A percentile compares a stretch with the other conserved stretches of the same genome.
Conservation (phyloP, 1,140 invertebrate genomes). For the Drosophila ohnishii region DNA sequence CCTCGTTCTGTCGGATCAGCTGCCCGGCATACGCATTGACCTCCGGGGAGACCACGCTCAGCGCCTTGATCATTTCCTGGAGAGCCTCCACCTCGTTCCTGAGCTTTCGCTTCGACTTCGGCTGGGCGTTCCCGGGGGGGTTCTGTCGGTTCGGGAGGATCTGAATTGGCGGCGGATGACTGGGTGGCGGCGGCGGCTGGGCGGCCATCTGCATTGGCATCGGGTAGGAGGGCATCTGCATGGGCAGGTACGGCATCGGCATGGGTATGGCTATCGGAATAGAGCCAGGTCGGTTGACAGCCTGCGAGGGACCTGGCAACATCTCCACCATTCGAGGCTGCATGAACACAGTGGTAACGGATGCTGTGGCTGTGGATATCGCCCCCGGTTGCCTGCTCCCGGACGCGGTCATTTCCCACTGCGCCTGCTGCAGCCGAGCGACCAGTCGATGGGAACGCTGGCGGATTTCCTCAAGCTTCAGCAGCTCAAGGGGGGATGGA, state of each 20-base stretch:
- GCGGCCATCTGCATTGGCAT: conserved; percentile 24
- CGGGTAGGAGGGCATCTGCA: conserved; percentile 19
- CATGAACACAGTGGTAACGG: conserved; percentile 3
- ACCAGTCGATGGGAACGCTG: conserved; percentile 49
- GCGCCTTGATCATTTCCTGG: conserved; percentile 45
- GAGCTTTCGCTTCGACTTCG: conserved; percentile 41
- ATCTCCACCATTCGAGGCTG: conserved; percentile 9
- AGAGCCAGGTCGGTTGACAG: conserved; percentile 1
- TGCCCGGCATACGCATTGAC: conserved; percentile 44
- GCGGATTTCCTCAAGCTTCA: conserved; percentile 37
- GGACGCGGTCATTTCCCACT: conserved; percentile 40
- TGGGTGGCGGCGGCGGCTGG: background rate
- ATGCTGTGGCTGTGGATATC: background rate
- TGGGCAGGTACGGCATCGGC: conserved; percentile 3
- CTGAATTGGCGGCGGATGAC: conserved; percentile 7
- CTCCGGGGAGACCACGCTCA: conserved; percentile 49
- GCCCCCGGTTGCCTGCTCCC: background rate
- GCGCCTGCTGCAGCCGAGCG: conserved; percentile 43
- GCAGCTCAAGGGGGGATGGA: conserved; percentile 1
- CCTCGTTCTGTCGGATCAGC: conserved; percentile 49
- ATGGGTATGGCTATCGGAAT: conserved; percentile 21
- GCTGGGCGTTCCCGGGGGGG: background rate
- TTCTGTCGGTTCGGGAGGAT: background rate
- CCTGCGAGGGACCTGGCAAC: background rate
- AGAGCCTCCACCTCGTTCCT: conserved; percentile 54